Conservation (phyloP, 2,888 invertebrate species). For the Eubasilissa splendida region DNA sequence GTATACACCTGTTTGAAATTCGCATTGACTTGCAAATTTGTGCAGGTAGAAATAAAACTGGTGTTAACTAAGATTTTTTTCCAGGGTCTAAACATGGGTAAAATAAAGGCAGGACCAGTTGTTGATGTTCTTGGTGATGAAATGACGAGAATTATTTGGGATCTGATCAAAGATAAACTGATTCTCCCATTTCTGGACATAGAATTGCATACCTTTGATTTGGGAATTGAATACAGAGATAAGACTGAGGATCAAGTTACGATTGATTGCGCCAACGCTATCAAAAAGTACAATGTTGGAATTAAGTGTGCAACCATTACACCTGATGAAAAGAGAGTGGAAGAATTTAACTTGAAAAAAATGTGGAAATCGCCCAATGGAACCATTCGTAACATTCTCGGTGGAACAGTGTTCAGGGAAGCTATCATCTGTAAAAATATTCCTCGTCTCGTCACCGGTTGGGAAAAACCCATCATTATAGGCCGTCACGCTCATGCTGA, state of each 20-base stretch:
- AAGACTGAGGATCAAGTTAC: conserved; percentile 96
- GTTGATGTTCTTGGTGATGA: conserved; percentile 96
- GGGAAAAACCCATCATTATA: conserved; percentile 98
- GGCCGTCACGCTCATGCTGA: conserved; percentile 99
- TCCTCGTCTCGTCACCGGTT: conserved; percentile 93
- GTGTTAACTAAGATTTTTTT: conserved; percentile 21
- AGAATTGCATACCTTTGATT: conserved; percentile 93
- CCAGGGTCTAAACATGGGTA: conserved; percentile 68
- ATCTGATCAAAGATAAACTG: conserved; percentile 96
- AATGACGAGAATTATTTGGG: conserved; percentile 99
- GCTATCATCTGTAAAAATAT: conserved; percentile 94
- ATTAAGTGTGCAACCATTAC: conserved; percentile 99
- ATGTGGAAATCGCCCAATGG: conserved; percentile 96
- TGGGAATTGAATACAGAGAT: conserved; percentile 96
- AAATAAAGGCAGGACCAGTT: conserved; percentile 88
- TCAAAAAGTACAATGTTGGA: conserved; percentile 97
- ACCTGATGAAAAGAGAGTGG: conserved; percentile 96
- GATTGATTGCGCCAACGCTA: conserved; percentile 95
- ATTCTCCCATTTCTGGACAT: conserved; percentile 97
- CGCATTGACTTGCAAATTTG: background rate
- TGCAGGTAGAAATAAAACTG: background rate
- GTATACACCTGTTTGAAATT: background rate
- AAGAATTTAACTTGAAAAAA: conserved; percentile 89
- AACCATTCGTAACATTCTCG: conserved; percentile 89
- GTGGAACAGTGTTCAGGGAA: conserved; percentile 88